phyloP scores from a whole-genome alignment of 2,888 invertebrate species.

The Campoletis raptor region DNA sequence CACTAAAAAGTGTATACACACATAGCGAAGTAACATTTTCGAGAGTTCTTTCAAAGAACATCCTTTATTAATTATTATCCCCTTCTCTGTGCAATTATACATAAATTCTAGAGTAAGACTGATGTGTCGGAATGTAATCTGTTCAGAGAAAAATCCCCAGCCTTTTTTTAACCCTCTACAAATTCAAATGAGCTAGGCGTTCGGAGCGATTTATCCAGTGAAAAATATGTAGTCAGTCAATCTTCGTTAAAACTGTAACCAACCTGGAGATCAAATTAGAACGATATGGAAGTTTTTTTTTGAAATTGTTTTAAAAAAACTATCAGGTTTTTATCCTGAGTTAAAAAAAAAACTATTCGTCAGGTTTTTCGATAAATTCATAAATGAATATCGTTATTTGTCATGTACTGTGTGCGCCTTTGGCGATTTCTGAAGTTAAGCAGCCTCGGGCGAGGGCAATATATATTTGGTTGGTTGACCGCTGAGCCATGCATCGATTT shows the following conservation, averaged over 20 bases:
- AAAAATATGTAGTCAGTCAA: neutral
- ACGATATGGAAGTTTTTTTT: neutral
- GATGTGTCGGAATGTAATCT: neutral
- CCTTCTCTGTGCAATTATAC: constrained; percentile 3
- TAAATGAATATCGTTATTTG: neutral
- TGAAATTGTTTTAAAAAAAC: neutral
- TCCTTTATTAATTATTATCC: constrained; percentile 56
- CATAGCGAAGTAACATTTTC: constrained; percentile 33
- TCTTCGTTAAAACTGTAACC: neutral
- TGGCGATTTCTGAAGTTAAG: too few species aligned
- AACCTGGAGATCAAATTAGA: neutral
- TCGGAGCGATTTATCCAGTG: neutral
- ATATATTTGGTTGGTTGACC: too few species aligned
- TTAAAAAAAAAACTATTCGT: too few species aligned
- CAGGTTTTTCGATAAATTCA: neutral
- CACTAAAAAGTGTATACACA: constrained; percentile 52
- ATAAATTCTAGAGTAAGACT: neutral
- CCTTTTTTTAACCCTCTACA: constrained; percentile 1
- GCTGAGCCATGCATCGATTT: too few species aligned
- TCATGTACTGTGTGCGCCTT: neutral
- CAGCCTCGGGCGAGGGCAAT: too few species aligned
- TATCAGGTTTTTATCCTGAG: too few species aligned
- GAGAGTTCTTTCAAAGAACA: constrained; percentile 37
- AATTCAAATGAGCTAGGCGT: constrained; percentile 22
- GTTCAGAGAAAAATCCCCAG: constrained; percentile 11